These are phyloP conservation scores for Bettongia penicillata DNA, from an alignment of 2,113 vertebrate genomes.

Conservation along the genomic window DNA sequence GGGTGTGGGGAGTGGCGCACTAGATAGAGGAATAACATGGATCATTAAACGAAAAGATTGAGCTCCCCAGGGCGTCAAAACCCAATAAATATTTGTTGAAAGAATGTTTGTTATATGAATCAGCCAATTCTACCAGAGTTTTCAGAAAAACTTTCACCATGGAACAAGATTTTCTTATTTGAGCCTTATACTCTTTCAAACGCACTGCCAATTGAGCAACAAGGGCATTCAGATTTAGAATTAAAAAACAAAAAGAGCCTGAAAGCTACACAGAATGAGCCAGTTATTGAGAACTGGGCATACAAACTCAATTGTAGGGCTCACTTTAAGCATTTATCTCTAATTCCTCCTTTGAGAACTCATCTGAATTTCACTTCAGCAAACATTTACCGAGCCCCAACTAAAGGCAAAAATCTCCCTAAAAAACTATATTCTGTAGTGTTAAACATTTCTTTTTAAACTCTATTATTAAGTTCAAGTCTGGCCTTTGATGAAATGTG, in stretches of 20 bases:
- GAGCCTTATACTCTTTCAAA: neutral
- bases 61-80: neutral
- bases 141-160: slow-evolving; percentile 1
- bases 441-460: neutral
- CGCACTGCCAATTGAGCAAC: neutral
- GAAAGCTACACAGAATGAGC: neutral
- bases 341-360: neutral
- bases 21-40: neutral
- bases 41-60: neutral
- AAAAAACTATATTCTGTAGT: neutral
- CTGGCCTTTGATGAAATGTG: no score
- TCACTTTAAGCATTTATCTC: neutral
- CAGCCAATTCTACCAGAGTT: neutral
- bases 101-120: neutral
- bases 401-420: neutral
- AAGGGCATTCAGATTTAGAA: neutral
- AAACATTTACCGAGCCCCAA: neutral
- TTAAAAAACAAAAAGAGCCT: neutral
- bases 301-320: neutral
- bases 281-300: neutral
- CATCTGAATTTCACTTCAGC: neutral
- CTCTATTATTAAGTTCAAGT: neutral
- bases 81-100: neutral
- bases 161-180: neutral
- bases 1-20: neutral